phyloP scores from a whole-genome alignment of 2,113 vertebrate species.

The Alces alces region DNA sequence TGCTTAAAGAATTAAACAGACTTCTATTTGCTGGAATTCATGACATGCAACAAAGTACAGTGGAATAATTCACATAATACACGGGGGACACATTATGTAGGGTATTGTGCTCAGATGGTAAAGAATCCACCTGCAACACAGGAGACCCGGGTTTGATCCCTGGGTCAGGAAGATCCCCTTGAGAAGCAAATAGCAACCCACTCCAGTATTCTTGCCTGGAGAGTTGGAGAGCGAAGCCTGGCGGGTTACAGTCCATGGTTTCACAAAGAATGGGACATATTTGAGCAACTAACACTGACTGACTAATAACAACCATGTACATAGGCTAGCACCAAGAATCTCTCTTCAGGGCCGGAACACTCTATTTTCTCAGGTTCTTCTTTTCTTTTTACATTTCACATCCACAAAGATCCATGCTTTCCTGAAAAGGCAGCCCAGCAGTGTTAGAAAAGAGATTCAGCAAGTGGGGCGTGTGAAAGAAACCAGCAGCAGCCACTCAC shows the following conservation, averaged over 20 bases:
- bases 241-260: background rate
- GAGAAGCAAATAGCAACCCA: background rate
- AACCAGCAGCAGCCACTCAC: background rate
- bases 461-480: background rate
- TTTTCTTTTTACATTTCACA: background rate
- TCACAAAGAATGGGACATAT: background rate
- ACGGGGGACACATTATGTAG: rapidly evolving
- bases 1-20: background rate
- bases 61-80: background rate
- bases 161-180: background rate
- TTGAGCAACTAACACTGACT: background rate
- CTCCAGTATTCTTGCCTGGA: background rate
- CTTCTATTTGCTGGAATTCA: background rate
- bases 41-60: background rate
- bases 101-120: background rate
- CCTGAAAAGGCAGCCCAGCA: background rate
- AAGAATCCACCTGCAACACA: background rate
- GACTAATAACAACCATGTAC: background rate
- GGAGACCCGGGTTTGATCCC: background rate
- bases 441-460: background rate
- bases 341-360: background rate
- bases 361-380: background rate
- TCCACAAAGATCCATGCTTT: background rate
- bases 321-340: background rate
- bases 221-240: background rate